Base-by-base conservation (phyloP, 2,113 vertebrate species). In the Cromileptes altivelis region DNA sequence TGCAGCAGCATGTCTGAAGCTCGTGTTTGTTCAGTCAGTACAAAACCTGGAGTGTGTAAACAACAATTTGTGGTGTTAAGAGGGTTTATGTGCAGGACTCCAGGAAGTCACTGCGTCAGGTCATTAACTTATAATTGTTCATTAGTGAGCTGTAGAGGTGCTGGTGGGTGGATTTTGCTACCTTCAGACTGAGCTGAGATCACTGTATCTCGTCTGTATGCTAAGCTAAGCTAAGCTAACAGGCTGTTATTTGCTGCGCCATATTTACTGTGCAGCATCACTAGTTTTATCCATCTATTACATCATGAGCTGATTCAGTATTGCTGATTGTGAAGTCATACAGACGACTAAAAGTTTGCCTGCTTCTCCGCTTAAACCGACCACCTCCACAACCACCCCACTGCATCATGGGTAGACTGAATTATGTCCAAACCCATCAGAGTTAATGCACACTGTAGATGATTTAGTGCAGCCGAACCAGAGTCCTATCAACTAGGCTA, bases 191-290 rank as follows among this genome's bases (percentile, higher is more conserved):
- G 45, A 60, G 5, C 15, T 23, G 17, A 6, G 3, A 15, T 58
- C 12, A 8, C 17, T 65, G 62, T 23, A 25, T 23, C 40, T 15
- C 17, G 13, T 23, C 58, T 40, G n/a, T 33, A n/a, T 49, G 45
- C 57, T 61, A 74, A 50, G 42, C 56, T 73, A 74, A 50, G 42
- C 56, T 73, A 73, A 49, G 45, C 27, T 62, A 33, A 53, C 4
- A 1, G 0, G 27, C 68, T 55, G 30, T 49, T 33, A 25, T 8
- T 30, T 52, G 6, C 9, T 15, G 30, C 25, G n/a, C 40, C 9
- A 60, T 21, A 13, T 14, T 14, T 45, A 15, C 50, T 42, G 15
- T 30, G 1, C 30, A 30, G 30, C 5, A 30, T 30, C 30, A 5
- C 4, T 30, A 30, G 4, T 30, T 30, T 30, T 30, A 30, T 30